A percentile compares a stretch with the other conserved stretches of the same genome.
Conservation (phyloP, 2,113 vertebrate species). For the Cochlearius cochlearius region DNA sequence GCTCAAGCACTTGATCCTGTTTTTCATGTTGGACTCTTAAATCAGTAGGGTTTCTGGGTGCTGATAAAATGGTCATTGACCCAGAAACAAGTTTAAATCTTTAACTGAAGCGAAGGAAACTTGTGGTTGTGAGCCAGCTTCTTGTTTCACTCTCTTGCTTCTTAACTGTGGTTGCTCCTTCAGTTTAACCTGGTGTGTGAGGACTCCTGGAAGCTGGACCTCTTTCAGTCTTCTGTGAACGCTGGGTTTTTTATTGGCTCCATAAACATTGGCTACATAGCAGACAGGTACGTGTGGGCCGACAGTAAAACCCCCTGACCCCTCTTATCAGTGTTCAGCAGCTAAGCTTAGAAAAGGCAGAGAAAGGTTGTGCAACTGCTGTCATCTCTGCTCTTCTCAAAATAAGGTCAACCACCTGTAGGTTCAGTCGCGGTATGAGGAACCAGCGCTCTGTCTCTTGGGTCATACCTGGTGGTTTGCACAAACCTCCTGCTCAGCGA, state of each 20-base stretch:
- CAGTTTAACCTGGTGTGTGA: constrained; percentile 94
- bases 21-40: not conserved
- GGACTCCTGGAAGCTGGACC: constrained; percentile 88
- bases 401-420: not conserved
- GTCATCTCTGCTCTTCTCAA: not conserved
- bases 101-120: not conserved
- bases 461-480: not conserved
- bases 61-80: not conserved
- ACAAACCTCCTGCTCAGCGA: fast-evolving
- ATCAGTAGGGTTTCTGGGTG: not conserved
- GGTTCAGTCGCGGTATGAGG: not conserved
- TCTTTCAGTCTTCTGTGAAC: constrained; percentile 88
- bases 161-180: not conserved
- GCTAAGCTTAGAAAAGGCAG: not conserved
- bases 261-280: constrained; percentile 86
- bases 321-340: not conserved
- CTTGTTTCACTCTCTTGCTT: not conserved
- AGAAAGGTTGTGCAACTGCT: not conserved
- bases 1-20: not conserved
- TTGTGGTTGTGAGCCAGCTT: not conserved
- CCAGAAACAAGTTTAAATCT: not conserved
- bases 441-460: not conserved
- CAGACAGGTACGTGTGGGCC: constrained; percentile 83
- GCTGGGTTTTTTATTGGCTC: constrained; percentile 90
- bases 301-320: not conserved